A percentile compares a stretch with the other conserved stretches of the same genome.
Evolutionary conservation across 2,113 vertebrate species (phyloP).

Genomic region (Myotis lucifugus): DNA sequence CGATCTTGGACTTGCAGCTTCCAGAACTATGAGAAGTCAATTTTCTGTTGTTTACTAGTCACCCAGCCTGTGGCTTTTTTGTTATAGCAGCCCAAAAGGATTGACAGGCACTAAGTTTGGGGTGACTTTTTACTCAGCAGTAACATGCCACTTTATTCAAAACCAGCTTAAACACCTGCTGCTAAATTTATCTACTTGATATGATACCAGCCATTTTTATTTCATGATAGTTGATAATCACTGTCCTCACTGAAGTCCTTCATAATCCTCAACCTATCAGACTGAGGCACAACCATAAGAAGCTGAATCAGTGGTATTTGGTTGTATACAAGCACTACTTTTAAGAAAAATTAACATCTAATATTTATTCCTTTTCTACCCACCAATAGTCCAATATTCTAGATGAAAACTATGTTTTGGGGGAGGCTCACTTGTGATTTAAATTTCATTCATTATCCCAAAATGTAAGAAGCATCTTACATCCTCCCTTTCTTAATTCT

Average conservation of each 20-base stretch:
- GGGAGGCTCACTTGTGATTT: constrained; percentile 29
- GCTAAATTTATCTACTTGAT: neutral
- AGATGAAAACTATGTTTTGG: neutral
- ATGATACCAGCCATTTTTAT: neutral
- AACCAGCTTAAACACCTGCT: neutral
- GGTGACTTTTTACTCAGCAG: neutral
- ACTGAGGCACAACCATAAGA: neutral
- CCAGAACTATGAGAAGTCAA: neutral
- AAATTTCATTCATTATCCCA: neutral
- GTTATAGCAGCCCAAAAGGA: neutral
- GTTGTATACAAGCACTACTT: neutral
- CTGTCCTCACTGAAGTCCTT: neutral
- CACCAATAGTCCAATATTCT: neutral
- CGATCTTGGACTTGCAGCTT: neutral
- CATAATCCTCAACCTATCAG: neutral
- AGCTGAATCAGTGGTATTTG: neutral
- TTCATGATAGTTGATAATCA: neutral
- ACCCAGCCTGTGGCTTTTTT: neutral
- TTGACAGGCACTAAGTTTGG: neutral
- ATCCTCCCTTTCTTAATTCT: constrained; percentile 15
- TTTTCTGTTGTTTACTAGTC: neutral
- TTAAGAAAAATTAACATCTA: neutral
- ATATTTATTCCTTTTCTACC: neutral
- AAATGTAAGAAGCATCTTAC: constrained; percentile 7
- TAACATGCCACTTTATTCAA: neutral